These are phyloP conservation scores for Limanda limanda DNA, from an alignment of 2,113 vertebrate genomes.

Conservation along the genomic window DNA sequence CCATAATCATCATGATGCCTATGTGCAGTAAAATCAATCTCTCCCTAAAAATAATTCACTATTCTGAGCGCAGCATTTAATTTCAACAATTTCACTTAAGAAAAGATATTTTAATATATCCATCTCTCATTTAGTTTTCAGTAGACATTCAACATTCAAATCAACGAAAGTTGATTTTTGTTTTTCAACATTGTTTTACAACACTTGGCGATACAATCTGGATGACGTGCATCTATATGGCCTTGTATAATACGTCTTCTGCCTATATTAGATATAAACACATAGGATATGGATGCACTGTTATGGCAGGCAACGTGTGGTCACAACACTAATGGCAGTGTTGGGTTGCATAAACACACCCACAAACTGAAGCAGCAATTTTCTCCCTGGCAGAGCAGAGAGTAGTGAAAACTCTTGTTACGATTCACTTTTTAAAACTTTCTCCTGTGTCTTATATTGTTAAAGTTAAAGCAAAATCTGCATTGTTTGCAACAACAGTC, in stretches of 20 bases:
- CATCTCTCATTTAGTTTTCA: too few relatives aligned
- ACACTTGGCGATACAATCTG: slow-evolving; percentile 2
- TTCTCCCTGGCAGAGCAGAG: slow-evolving; percentile 73
- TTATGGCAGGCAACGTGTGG: slow-evolving; percentile 77
- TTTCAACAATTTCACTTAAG: too few relatives aligned
- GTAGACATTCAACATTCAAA: too few relatives aligned
- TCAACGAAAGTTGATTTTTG: neutral
- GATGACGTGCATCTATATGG: slow-evolving; percentile 21
- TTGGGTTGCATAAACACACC: slow-evolving; percentile 83
- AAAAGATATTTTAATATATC: too few relatives aligned
- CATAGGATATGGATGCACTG: slow-evolving; percentile 70
- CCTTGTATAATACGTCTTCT: slow-evolving; percentile 31
- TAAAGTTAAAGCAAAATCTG: slow-evolving; percentile 42
- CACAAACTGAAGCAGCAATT: slow-evolving; percentile 83
- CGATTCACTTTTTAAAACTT: slow-evolving; percentile 57
- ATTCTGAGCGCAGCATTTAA: too few relatives aligned
- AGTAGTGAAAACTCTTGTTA: slow-evolving; percentile 67
- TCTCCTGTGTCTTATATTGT: slow-evolving; percentile 49
- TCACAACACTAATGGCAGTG: slow-evolving; percentile 83
- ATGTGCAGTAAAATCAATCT: too few relatives aligned
- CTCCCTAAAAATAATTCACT: too few relatives aligned
- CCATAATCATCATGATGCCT: too few relatives aligned
- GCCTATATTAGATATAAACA: slow-evolving; percentile 73
- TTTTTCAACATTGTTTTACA: slow-evolving; percentile 4
- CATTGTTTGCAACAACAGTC: slow-evolving; percentile 6